Evolutionary conservation across 2,113 vertebrate genomes (phyloP).

Genomic region (Seriola aureovittata): DNA sequence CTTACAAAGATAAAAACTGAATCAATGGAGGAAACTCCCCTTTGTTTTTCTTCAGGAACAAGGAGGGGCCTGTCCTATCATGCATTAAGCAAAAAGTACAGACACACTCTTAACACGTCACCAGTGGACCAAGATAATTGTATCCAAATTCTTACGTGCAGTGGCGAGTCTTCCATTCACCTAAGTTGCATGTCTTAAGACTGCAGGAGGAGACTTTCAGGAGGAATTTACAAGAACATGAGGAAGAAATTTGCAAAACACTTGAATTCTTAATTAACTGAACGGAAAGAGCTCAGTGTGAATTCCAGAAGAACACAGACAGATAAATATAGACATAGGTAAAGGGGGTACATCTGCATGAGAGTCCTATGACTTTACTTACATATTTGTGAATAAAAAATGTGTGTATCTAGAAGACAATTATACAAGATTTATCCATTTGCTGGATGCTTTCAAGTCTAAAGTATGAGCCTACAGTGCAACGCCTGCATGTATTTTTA

Average conservation of each 20-base stretch:
- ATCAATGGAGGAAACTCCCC: background rate
- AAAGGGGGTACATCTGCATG: background rate
- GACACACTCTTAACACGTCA: background rate
- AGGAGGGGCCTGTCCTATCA: too few relatives aligned
- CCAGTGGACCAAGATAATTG: background rate
- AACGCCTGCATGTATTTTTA: conserved; percentile 19
- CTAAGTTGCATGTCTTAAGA: background rate
- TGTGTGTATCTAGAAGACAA: background rate
- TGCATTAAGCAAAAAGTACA: too few relatives aligned
- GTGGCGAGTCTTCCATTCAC: background rate
- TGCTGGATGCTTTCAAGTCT: conserved; percentile 35
- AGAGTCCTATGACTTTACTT: background rate
- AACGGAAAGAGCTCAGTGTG: background rate
- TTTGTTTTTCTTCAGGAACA: background rate
- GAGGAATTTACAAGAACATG: background rate
- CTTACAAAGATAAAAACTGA: background rate
- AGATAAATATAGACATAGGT: background rate
- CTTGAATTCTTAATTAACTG: background rate
- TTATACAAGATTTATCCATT: conserved; percentile 33
- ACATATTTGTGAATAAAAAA: background rate
- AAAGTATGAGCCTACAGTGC: background rate
- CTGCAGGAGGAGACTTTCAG: background rate
- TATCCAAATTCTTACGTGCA: background rate
- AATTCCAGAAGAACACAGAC: background rate
- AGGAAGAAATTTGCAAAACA: background rate